phyloP scores from a whole-genome alignment of 2,888 invertebrate genomes.

The Mythimna impura region DNA sequence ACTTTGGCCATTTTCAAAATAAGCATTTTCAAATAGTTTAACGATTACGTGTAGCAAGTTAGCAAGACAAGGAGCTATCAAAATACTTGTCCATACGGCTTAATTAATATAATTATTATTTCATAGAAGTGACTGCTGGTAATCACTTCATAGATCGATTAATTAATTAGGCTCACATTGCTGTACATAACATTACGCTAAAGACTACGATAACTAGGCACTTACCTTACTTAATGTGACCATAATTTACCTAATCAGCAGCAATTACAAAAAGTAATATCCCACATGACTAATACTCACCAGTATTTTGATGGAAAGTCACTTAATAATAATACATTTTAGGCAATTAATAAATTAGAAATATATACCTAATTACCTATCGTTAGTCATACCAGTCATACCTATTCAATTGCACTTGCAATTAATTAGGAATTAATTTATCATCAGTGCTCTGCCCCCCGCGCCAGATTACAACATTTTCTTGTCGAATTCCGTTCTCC shows the following conservation, averaged over 20 bases:
- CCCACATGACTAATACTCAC: slow-evolving; percentile 17
- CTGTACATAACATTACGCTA: slow-evolving; percentile 5
- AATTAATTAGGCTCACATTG: neutral
- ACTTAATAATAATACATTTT: slow-evolving; percentile 5
- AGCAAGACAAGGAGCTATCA: neutral
- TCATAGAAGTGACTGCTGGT: neutral
- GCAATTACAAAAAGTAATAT: slow-evolving; percentile 8
- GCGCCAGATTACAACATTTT: no score
- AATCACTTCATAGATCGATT: neutral
- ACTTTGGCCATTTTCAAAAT: neutral
- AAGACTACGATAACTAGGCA: neutral
- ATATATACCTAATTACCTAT: neutral
- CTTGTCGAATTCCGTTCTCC: no score
- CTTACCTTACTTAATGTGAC: slow-evolving; percentile 3
- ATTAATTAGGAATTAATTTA: no score
- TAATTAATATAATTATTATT: neutral
- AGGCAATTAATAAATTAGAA: slow-evolving; percentile 33
- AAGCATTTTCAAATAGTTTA: neutral
- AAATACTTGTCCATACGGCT: no score
- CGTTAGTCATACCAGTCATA: neutral
- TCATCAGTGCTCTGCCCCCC: no score
- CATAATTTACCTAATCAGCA: slow-evolving; percentile 26
- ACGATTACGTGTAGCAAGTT: neutral
- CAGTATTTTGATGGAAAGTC: slow-evolving; percentile 10
- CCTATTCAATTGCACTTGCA: neutral